Evolutionary conservation across 2,888 invertebrate genomes (phyloP), one percentile per base, ranked within the genome.

Genomic region (Cabera pusaria): DNA sequence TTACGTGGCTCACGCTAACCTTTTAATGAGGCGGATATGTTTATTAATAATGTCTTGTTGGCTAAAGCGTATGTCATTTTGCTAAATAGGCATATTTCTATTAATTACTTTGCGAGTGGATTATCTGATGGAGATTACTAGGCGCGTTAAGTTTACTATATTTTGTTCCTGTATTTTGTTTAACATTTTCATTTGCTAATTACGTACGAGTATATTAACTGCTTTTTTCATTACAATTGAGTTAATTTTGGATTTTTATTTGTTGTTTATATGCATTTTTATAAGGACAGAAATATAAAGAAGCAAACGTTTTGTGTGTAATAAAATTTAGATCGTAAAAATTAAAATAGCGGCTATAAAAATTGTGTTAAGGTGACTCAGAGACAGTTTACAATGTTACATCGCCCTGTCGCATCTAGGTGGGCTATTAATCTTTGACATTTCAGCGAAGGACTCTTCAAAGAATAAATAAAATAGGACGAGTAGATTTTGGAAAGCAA

Each of bases 1-100:
- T 51, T 55, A 50, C 61, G 52, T 56, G 54, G 49, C 52, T 44
- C 36, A 43, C 44, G 52, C 52, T 68, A 67, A 65, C 67, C 68
- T 52, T 52, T 52, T 38, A 39, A 47, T 38, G 44, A 45, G 42
- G 21, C 34, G 46, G 49, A 52, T 47, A 39, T 49, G 47, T 52
- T 52, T 52, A 46, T 39, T 52, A 49, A 44, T 48, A 44, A 47
- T 34, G 40, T 43, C 37, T 36, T 26, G 49, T 43, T 42, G 42
- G 44, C 38, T 38, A 34, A 37, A 23, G 22, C 27, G 38, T 34
- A 22, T 27, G 35, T 32, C 34, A 37, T 3, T 25, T 19, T 28
- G 40, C 24, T 40, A 40, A 40, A 40, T 29, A 21, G 28, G 11
- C 28, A 28, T 24, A 34, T 34, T 29, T 34, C 20, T 20, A 23